Evolutionary conservation across 2,113 vertebrate genomes (phyloP).

Genomic region (Mustela lutreola): DNA sequence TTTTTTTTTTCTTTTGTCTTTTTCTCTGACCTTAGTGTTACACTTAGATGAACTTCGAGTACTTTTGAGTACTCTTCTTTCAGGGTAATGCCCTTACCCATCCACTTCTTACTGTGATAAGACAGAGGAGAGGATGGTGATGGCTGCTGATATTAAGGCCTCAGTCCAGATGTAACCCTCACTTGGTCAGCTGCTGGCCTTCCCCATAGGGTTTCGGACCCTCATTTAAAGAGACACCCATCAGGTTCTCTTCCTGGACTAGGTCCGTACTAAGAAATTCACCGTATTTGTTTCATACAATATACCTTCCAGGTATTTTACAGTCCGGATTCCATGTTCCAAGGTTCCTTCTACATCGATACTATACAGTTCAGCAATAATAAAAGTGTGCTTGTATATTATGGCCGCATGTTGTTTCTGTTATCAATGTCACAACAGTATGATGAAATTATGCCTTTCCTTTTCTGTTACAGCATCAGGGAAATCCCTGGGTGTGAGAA

Average conservation of each 20-base stretch:
- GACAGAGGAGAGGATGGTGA: not conserved
- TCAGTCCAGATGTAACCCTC: not conserved
- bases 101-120: not conserved
- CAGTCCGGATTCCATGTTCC: not conserved
- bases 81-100: not conserved
- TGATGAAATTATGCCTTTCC: not conserved
- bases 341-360: not conserved
- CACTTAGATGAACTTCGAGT: not conserved
- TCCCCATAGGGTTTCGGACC: not conserved
- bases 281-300: not conserved
- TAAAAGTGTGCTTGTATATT: not conserved
- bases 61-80: not conserved
- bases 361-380: accelerated
- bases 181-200: not conserved
- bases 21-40: not conserved
- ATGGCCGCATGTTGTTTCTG: not conserved
- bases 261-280: not conserved
- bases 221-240: not conserved
- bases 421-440: too few species aligned
- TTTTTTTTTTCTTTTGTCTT: not conserved
- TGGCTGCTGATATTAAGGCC: too few species aligned
- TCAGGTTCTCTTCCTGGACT: not conserved
- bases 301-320: not conserved
- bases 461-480: not conserved
- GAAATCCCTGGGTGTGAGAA: not conserved